Base-by-base conservation (phyloP, 64 coral and sea anemone species). In the Stichodactyla mertensii region DNA sequence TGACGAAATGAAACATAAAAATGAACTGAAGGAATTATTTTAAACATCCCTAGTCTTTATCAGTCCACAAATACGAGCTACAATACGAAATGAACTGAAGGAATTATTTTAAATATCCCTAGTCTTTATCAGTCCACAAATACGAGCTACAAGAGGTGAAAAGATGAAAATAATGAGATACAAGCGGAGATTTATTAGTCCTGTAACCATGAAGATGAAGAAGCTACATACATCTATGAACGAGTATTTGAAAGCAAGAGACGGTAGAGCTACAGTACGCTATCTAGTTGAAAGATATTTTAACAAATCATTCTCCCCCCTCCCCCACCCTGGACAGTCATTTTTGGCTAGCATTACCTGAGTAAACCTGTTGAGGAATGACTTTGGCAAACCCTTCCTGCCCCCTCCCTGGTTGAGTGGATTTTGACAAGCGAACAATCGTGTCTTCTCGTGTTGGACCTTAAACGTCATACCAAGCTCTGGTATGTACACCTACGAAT, bases 341-440 rank as follows among this genome's bases (percentile, higher is more conserved):
- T 9, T 58, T 58, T 22, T 16, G 31, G 56, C 56, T 15, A 4
- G 8, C 56, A 58, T 58, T 74, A 94, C 96, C 92, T 98, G 90
- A 12, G 96, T 98, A 57, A 98, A 98, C 70, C 96, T 94, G 77
- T 98, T 98, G 10, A 98, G 88, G 66, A 98, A 98, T 52, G 96
- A 98, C 71, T 98, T 94, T 22, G 96, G 97, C 61, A 99, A 88
- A 52, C 97, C 97, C 70, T 99, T 99, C 83, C 97, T 92, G 54
- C 93, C 97, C 16, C 97, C 97, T 77, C 97, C 97, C 61, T 99
- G 97, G 66, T 92, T 94, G 26, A 99, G 85, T 64, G 97, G 97
- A 81, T 99, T 99, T 52, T 99, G 97, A 78, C 97, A 99, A 16
- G 97, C 97, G 88, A 99, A 99, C 52, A 99, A 62, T 77, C 91